These are phyloP conservation scores for Quadroppia sp. DNA, from an alignment of 2,888 invertebrate species.

Conservation along the genomic window DNA sequence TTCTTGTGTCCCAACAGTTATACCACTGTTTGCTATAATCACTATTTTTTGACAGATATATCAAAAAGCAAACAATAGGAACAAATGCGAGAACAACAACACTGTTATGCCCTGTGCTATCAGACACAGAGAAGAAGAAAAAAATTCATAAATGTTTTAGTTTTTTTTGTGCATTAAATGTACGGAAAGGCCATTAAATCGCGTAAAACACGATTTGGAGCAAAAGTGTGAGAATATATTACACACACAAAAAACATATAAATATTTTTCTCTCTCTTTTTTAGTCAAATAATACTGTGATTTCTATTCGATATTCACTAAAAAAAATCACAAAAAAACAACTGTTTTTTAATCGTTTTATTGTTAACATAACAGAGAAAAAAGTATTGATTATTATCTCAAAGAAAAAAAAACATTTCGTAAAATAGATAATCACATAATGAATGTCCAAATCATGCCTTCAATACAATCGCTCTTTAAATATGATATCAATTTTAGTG, in stretches of 20 bases:
- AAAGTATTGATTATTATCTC: not conserved
- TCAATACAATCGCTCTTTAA: not conserved
- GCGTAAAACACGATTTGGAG: conserved; percentile 34
- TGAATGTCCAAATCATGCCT: not conserved
- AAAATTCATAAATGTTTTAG: not conserved
- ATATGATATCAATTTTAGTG: not conserved
- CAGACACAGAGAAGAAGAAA: not conserved
- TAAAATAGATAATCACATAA: not conserved
- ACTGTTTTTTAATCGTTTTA: not conserved
- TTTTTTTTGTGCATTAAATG: not conserved
- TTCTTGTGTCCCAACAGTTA: not conserved
- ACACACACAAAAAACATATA: not conserved
- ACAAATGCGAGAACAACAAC: not conserved
- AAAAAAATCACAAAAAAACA: too few species aligned
- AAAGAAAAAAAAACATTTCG: not conserved
- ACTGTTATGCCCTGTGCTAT: not conserved
- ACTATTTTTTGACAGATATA: conserved; percentile 19
- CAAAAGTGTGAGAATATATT: conserved; percentile 28
- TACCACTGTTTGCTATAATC: not conserved
- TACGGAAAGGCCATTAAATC: not conserved
- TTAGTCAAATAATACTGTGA: not conserved
- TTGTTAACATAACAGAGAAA: too few species aligned
- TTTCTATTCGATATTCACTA: conserved; percentile 9
- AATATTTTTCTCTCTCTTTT: not conserved
- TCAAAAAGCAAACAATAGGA: not conserved